Base-by-base conservation (phyloP, 2,113 vertebrate genomes). In the Seriola rivoliana region DNA sequence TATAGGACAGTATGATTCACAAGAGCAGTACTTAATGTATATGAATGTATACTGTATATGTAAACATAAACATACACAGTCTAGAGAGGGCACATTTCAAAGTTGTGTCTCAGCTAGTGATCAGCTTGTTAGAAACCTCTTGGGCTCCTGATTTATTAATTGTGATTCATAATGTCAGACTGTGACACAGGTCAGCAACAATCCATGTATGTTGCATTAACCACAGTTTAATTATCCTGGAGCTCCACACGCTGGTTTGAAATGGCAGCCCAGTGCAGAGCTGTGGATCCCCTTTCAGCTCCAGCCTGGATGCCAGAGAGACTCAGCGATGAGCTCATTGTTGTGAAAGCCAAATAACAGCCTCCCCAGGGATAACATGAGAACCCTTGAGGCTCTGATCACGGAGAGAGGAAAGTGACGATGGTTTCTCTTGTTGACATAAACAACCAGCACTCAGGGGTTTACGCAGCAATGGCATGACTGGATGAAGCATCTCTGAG, bases 241-340 rank as follows among this genome's bases (percentile, higher is more conserved):
- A 62, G 75, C 71, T 78, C 52, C 77, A 38, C 59, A 19, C 23
- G 59, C 77, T 54, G 57, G 29, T 65, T 44, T 71, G 50, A 83
- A 80, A 78, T 9, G 70, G 42, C 29, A 40, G 64, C 75, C 64
- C 21, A 1, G 60, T 34, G 75, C 71, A 36, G 78, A 64, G 68
- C 8, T 4, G 50, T 86, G 46, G 89, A 85, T 92, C 76, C 16
- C 25, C 79, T 93, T 89, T 85, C 88, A 84, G 55, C 21, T 2
- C 46, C 32, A 63, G 77, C 52, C 59, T 50, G 40, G 81, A 73
- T 69, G 65, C 62, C 10, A 58, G 44, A 44, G 72, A 70, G 71
- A 72, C 86, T 90, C 63, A 29, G 84, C 32, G 78, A 93, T 95
- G 95, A 95, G 91, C 91, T 95, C 93, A 95, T 93, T 94, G 93